Conservation (phyloP, 35 echinoderm and acorn worm species). For the Hemicentrotus pulcherrimus region DNA sequence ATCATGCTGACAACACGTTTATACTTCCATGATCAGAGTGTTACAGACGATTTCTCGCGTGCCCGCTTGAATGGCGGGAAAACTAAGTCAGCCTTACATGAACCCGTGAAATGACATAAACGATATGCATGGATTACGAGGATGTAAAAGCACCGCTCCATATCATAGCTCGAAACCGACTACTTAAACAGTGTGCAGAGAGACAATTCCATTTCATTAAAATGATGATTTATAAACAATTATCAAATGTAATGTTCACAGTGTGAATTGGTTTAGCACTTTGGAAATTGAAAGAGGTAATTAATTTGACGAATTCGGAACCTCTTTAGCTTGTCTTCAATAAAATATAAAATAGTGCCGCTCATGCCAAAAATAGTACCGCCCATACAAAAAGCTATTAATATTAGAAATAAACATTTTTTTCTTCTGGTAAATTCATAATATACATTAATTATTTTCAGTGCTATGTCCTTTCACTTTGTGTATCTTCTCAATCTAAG, state of each 20-base stretch:
- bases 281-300: neutral
- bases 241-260: too few species aligned
- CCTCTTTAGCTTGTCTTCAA: neutral
- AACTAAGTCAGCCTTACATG: too few species aligned
- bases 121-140: neutral
- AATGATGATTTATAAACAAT: neutral
- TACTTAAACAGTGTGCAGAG: neutral
- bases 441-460: too few species aligned
- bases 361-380: neutral
- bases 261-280: neutral
- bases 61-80: too few species aligned
- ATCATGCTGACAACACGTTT: neutral
- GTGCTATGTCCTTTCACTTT: too few species aligned
- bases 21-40: neutral
- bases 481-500: too few species aligned
- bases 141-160: neutral
- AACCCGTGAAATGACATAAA: too few species aligned
- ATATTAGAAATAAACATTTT: too few species aligned
- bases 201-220: neutral
- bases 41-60: neutral
- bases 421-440: too few species aligned
- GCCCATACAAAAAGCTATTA: too few species aligned
- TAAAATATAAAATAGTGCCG: neutral
- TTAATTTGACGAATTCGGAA: neutral
- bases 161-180: neutral